Evolutionary conservation across 2,113 vertebrate genomes (phyloP), one percentile per base, ranked within the genome.

Genomic region (Entelurus aequoreus): DNA sequence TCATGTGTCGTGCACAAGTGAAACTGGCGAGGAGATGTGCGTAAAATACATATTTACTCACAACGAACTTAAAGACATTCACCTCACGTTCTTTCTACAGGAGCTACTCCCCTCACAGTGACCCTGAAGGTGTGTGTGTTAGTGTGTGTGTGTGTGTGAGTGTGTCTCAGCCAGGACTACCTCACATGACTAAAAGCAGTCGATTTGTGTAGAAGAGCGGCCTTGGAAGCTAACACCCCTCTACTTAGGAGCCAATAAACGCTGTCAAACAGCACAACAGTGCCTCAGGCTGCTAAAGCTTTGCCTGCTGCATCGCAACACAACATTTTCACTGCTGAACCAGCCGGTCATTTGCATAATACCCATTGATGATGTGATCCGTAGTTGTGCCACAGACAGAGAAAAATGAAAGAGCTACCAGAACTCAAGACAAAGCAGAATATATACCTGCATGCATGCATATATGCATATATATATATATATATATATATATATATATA

Each of bases 341-440:
- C 11, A 57, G 37, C 8, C 6, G 54, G 9, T 16, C n/a, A 57
- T 72, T 49, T 69, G 62, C 51, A 70, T 78, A 44, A 77, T 67
- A 65, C 64, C 51, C 57, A 48, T 14, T 68, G 63, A 79, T 68
- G 70, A 77, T 51, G 48, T 71, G 44, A 69, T 74, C 78, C 63
- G 54, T 50, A 63, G 57, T 11, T 57, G 40, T 16, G n/a, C 38
- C 16, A 11, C 12, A 16, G 37, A 12, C 15, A 42, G 10, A 56
- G 19, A 9, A 28, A 28, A 28, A 28, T 28, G 15, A 12, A 42
- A 56, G 54, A 19, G 10, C 40, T 42, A 42, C 10, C 40, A 42
- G 40, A 42, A 8, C 40, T 9, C 4, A 9, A 42, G 8, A 42
- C 40, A 42, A 9, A 6, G 6, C 8, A 40, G 6, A 60, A 60